phyloP scores from a whole-genome alignment of 1,140 invertebrate genomes.

The Zelostemma sp. region DNA sequence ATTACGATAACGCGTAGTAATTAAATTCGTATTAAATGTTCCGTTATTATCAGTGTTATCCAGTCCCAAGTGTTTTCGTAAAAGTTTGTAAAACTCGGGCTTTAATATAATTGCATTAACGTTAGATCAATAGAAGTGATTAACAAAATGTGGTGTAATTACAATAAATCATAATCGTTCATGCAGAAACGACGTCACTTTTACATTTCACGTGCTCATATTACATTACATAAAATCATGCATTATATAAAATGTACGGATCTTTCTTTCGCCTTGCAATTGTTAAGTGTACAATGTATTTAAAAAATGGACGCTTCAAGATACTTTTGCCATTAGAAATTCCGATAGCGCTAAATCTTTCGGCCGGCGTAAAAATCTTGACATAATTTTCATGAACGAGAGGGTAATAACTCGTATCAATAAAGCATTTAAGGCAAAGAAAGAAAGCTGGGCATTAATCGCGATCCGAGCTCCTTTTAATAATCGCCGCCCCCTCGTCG shows the following conservation, averaged over 20 bases:
- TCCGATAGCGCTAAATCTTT: neutral
- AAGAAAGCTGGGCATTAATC: conserved; percentile 19
- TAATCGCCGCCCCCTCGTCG: conserved; percentile 29
- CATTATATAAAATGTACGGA: neutral
- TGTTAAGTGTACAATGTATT: too few relatives aligned
- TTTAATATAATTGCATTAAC: neutral
- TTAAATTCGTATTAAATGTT: neutral
- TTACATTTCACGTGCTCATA: neutral
- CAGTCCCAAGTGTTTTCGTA: neutral
- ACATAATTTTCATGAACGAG: neutral
- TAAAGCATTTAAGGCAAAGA: conserved; percentile 1
- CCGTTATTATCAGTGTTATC: neutral
- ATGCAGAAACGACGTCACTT: conserved; percentile 1
- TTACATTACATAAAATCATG: neutral
- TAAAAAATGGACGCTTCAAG: too few relatives aligned
- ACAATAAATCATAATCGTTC: neutral
- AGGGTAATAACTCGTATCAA: conserved; percentile 2
- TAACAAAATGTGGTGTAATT: neutral
- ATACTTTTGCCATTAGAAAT: too few relatives aligned
- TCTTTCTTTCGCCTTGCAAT: neutral
- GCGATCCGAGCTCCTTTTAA: conserved; percentile 18
- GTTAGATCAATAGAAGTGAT: neutral
- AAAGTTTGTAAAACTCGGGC: neutral
- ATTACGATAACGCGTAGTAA: neutral
- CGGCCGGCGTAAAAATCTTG: neutral